Conservation (phyloP, 2,797 vertebrate genomes). For the Notolabrus celidotus region DNA sequence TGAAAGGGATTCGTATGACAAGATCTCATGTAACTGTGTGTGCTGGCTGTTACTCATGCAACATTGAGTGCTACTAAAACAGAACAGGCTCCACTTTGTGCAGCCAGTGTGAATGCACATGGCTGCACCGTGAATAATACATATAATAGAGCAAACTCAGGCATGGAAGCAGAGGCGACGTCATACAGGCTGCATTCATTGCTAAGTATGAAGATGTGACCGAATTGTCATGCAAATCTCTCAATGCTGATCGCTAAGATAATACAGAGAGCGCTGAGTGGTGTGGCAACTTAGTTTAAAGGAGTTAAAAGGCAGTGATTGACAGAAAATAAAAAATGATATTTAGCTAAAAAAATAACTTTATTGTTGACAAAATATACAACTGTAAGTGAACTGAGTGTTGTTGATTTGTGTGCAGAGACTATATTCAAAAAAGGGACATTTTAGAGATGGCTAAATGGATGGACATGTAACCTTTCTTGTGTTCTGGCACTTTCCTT, state of each 20-base stretch:
- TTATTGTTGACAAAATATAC: conserved; percentile 42
- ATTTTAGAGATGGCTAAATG: no score
- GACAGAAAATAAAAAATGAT: no score
- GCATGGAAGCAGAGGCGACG: conserved; percentile 33
- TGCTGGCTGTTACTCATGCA: conserved; percentile 52
- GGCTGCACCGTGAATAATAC: conserved; percentile 60
- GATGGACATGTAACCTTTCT: no score
- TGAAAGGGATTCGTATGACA: conserved; percentile 27
- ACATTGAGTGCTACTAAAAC: conserved; percentile 55
- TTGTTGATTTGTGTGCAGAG: no score
- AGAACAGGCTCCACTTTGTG: conserved; percentile 44
- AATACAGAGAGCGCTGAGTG: conserved; percentile 46
- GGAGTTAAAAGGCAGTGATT: conserved; percentile 58
- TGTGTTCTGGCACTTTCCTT: no score
- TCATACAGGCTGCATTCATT: conserved; percentile 36
- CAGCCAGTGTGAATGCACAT: conserved; percentile 35
- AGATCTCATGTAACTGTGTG: conserved; percentile 20
- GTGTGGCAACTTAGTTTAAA: conserved; percentile 40
- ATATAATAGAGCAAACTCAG: conserved; percentile 32
- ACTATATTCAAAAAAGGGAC: no score
- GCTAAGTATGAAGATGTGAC: conserved; percentile 49
- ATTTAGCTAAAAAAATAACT: no score
- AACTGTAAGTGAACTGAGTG: no score
- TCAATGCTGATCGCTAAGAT: conserved; percentile 39
- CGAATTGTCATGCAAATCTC: conserved; percentile 70